These are phyloP conservation scores for Sebastes matsubarae DNA, from an alignment of 2,797 vertebrate genomes.

Conservation along the genomic window DNA sequence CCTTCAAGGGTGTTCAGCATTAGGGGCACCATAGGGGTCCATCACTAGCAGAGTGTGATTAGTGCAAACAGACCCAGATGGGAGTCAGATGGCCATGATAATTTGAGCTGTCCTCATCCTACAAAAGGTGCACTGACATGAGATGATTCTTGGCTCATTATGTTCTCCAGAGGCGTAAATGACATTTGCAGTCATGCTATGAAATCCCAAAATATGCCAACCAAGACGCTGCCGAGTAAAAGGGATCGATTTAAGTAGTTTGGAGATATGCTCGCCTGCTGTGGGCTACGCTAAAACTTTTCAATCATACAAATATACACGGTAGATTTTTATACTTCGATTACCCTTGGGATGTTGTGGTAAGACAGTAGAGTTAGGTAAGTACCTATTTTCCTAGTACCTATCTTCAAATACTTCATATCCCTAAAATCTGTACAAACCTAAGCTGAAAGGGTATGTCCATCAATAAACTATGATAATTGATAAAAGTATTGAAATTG, in stretches of 20 bases:
- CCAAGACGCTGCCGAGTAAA: conserved; percentile 9
- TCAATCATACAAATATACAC: conserved; percentile 1
- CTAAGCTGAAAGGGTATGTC: neutral
- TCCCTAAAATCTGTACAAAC: neutral
- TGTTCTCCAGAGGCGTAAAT: conserved; percentile 29
- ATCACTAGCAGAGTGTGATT: conserved; percentile 27
- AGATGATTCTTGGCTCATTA: conserved; percentile 36
- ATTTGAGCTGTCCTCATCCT: conserved; percentile 47
- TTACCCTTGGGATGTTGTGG: conserved; percentile 5
- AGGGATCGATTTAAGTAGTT: conserved; percentile 26
- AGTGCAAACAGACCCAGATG: conserved; percentile 56
- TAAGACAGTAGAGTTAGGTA: neutral
- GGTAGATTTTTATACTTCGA: neutral
- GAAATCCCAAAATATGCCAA: conserved; percentile 41
- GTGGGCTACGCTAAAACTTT: conserved; percentile 12
- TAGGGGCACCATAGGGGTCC: conserved; percentile 33
- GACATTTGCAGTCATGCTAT: conserved; percentile 43
- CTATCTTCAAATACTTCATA: neutral
- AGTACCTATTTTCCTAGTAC: neutral
- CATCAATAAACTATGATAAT: neutral
- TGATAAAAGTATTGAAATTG: neutral
- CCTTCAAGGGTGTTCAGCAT: conserved; percentile 17
- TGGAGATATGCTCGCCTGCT: conserved; percentile 21
- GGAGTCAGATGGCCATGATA: conserved; percentile 59
- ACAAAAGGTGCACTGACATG: conserved; percentile 33